phyloP scores from a whole-genome alignment of 2,888 invertebrate genomes.

The Esperia sulphurella region DNA sequence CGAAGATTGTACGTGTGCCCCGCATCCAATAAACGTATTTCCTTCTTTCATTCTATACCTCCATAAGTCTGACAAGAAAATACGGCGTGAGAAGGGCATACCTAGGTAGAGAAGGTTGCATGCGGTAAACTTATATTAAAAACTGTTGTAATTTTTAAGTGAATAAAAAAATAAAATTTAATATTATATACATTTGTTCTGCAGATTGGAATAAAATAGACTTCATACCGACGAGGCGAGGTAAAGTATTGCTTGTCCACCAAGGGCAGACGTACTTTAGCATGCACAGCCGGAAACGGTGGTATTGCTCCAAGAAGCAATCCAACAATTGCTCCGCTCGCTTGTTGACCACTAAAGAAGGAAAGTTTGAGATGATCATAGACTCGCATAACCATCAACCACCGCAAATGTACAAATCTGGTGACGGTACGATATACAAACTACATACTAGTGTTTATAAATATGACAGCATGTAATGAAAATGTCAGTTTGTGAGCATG shows the following conservation, averaged over 20 bases:
- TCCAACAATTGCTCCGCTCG: constrained; percentile 3
- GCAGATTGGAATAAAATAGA: neutral
- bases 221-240: neutral
- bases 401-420: neutral
- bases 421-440: neutral
- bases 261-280: neutral
- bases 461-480: too few relatives aligned
- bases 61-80: too few relatives aligned
- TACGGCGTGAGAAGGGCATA: too few relatives aligned
- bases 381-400: neutral
- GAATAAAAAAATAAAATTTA: too few relatives aligned
- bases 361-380: neutral
- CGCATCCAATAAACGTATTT: too few relatives aligned
- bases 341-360: neutral
- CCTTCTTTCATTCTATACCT: too few relatives aligned
- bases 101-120: too few relatives aligned
- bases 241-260: neutral
- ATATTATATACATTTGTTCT: neutral
- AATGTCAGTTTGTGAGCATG: too few relatives aligned
- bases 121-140: too few relatives aligned
- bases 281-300: neutral
- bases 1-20: too few relatives aligned
- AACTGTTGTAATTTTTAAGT: too few relatives aligned
- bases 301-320: constrained; percentile 3
- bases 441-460: too few relatives aligned